Base-by-base conservation (phyloP, 2,113 vertebrate genomes). In the Scalopus aquaticus region DNA sequence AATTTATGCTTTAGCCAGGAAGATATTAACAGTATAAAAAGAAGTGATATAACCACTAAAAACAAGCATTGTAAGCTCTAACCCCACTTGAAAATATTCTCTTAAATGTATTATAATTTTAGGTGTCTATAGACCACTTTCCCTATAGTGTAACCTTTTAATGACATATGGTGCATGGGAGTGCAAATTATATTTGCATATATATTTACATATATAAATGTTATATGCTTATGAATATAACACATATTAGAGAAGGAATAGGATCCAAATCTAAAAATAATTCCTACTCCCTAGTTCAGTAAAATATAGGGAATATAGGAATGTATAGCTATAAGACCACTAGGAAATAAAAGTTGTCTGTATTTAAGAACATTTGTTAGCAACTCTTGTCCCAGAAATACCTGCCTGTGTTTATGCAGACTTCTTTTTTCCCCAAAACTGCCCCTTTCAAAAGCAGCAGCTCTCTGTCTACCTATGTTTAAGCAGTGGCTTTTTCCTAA, bases 51-150 rank as follows among this genome's bases (percentile, higher is more conserved):
- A 76, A 65, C 3, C 26, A 20, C 54, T 46, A 72, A 51, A 92
- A 51, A 92, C 22, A 79, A 44, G 0, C 72, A 76, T 83, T 88
- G 64, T 82, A n/a, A 86, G 19, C 2, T 73, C 56, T 39, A 62
- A 65, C 28, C 44, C 39, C 56, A 39, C 10, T 90, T 91, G 69
- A 93, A 88, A 95, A 95, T 76, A 54, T 42, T 89, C 17, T 56
- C 84, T 70, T 82, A 86, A 82, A 74, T 44, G 32, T 58, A 77
- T 62, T 87, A 76, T 0, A 83, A 9, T 56, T 77, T 80, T 87
- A 95, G n/a, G n/a, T 9, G n/a, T 78, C 82, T 78, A 72, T 35
- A 73, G 28, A 35, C 12, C 6, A 5, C 46, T 54, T 81, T 80
- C 30, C 24, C 58, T 67, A 58, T 39, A 74, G 56, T 82, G 88